These are phyloP conservation scores for Dromococcyx pavoninus DNA, from an alignment of 2,797 vertebrate genomes.

Conservation along the genomic window DNA sequence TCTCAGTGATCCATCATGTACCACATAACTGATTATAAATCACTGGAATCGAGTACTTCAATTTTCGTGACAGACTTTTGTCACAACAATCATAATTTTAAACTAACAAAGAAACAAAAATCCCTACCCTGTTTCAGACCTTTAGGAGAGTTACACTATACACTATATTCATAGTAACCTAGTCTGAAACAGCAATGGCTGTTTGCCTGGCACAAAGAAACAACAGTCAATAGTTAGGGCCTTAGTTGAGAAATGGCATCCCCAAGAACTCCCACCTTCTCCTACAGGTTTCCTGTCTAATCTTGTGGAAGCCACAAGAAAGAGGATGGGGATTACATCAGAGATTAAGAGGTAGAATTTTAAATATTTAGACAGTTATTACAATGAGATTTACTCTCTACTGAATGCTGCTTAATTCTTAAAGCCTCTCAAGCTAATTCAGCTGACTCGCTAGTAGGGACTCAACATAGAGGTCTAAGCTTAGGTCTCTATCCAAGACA, in stretches of 20 bases:
- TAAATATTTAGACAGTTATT: neutral
- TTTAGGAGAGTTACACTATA: neutral
- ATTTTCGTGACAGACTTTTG: neutral
- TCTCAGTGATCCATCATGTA: neutral
- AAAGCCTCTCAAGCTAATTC: slow-evolving; percentile 16
- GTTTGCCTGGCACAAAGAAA: neutral
- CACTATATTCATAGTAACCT: neutral
- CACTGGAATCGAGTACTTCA: neutral
- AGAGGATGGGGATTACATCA: neutral
- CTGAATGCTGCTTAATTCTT: slow-evolving; percentile 16
- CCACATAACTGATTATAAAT: neutral
- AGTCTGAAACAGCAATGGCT: neutral
- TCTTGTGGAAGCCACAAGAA: neutral
- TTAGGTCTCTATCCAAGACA: neutral
- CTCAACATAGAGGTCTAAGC: neutral
- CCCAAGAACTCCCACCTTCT: neutral
- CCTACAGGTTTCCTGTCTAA: neutral
- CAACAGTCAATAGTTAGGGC: neutral
- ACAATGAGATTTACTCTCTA: neutral
- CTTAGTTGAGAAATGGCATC: neutral
- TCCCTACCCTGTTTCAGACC: neutral
- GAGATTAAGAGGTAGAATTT: neutral
- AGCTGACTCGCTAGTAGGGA: neutral
- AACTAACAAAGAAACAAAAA: neutral
- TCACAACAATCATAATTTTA: neutral